A percentile compares a stretch with the other conserved stretches of the same genome.
Evolutionary conservation across 1,140 invertebrate genomes (phyloP).

Genomic region (Stegodyphus mimosarum): DNA sequence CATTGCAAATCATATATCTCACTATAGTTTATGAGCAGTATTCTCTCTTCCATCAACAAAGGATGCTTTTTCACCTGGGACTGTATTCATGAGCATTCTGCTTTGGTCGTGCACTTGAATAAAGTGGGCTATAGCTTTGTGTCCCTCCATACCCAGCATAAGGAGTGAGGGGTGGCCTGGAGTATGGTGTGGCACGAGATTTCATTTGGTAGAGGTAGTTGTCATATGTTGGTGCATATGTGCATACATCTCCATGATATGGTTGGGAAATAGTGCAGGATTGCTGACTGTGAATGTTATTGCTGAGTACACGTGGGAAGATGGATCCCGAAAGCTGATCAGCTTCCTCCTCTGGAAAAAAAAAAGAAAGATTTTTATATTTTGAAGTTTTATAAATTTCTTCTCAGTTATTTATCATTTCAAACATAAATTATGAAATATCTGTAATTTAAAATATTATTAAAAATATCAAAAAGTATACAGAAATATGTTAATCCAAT

Average conservation of each 20-base stretch:
- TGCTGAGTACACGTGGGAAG: conserved; percentile 34
- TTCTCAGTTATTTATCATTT: too few relatives aligned
- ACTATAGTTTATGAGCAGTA: conserved; percentile 36
- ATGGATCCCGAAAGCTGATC: conserved; percentile 38
- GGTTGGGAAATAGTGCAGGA: conserved; percentile 66
- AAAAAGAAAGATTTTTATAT: background rate
- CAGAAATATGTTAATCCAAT: too few relatives aligned
- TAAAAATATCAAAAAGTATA: too few relatives aligned
- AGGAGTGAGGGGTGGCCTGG: conserved; percentile 44
- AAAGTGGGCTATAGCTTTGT: conserved; percentile 43
- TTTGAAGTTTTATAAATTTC: too few relatives aligned
- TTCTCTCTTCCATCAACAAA: background rate
- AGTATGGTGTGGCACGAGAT: conserved; percentile 56
- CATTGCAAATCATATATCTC: background rate
- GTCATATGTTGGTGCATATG: conserved; percentile 72
- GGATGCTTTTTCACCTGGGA: conserved; percentile 65
- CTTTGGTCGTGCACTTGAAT: conserved; percentile 36
- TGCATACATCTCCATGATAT: conserved; percentile 70
- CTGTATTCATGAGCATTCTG: conserved; percentile 62
- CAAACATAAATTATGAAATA: too few relatives aligned
- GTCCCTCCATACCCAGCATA: conserved; percentile 19
- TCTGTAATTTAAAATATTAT: too few relatives aligned
- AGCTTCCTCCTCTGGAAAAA: conserved; percentile 42
- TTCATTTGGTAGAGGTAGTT: conserved; percentile 63
- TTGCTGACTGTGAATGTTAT: conserved; percentile 24